Conservation (phyloP, 1,140 invertebrate genomes). For the Copidosoma floridanum region DNA sequence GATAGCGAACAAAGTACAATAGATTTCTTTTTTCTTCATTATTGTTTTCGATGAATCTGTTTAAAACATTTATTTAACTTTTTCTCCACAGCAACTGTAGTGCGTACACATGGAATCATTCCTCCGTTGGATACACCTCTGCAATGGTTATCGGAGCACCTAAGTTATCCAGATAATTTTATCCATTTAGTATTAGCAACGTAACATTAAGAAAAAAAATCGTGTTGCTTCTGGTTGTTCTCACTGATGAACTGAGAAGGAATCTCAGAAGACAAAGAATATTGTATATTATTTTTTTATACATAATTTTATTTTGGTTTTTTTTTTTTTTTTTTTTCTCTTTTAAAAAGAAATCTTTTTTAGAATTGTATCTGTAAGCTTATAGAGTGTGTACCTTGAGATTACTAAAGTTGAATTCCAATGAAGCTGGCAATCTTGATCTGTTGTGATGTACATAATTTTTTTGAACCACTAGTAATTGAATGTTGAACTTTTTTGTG, state of each 20-base stretch:
- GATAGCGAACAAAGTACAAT: constrained; percentile 60
- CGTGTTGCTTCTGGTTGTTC: not conserved
- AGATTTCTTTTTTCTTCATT: too few relatives aligned
- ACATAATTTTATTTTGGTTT: too few relatives aligned
- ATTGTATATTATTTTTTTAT: too few relatives aligned
- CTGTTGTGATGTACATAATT: constrained; percentile 20
- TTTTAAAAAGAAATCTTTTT: too few relatives aligned
- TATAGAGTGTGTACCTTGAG: too few relatives aligned
- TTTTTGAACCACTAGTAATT: constrained; percentile 2
- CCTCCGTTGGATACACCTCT: constrained; percentile 87
- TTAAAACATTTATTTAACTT: not conserved
- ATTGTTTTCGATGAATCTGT: not conserved
- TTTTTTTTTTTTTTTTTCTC: too few relatives aligned
- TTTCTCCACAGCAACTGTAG: constrained; percentile 63
- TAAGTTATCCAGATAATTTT: constrained; percentile 99
- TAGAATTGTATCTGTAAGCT: too few relatives aligned
- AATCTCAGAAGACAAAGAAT: constrained; percentile 3
- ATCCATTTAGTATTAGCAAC: constrained; percentile 74
- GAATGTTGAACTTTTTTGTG: not conserved
- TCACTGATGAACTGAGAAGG: constrained; percentile 2
- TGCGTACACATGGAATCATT: constrained; percentile 87
- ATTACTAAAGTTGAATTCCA: too few relatives aligned
- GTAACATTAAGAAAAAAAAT: constrained; percentile 43
- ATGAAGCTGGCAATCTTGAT: too few relatives aligned
- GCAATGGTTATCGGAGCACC: constrained; percentile 95